Conservation (phyloP, 2,113 vertebrate species). For the Lophura nycthemera region DNA sequence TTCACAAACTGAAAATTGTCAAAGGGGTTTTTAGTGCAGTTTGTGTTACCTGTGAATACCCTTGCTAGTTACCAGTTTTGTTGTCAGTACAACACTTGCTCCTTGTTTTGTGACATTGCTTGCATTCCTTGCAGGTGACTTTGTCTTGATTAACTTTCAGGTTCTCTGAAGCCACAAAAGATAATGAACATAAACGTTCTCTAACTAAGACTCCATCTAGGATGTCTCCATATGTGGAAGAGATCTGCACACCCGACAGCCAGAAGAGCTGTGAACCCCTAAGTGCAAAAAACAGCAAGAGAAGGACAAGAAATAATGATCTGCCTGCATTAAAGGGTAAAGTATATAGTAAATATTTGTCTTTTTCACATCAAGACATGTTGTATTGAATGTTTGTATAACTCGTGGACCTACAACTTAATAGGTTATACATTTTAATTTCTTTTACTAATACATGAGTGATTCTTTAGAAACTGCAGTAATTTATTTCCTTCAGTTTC, state of each 20-base stretch:
- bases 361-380: neutral
- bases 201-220: constrained; percentile 90
- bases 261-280: constrained; percentile 16
- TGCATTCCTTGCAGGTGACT: neutral
- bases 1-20: neutral
- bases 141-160: constrained; percentile 61
- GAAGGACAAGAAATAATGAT: neutral
- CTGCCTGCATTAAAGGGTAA: constrained; percentile 28
- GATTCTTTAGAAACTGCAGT: neutral
- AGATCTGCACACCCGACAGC: constrained; percentile 55
- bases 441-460: neutral
- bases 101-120: neutral
- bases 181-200: constrained; percentile 89
- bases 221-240: constrained; percentile 77
- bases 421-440: neutral
- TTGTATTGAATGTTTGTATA: neutral
- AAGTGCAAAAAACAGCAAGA: constrained; percentile 19
- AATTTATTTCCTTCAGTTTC: neutral
- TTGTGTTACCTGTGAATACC: neutral
- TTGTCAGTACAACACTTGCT: neutral
- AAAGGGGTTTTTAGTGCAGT: neutral
- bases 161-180: constrained; percentile 88
- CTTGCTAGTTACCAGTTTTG: neutral
- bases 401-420: neutral
- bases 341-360: neutral